Evolutionary conservation across 2,888 invertebrate genomes (phyloP).

Genomic region (Cybosia mesomella): DNA sequence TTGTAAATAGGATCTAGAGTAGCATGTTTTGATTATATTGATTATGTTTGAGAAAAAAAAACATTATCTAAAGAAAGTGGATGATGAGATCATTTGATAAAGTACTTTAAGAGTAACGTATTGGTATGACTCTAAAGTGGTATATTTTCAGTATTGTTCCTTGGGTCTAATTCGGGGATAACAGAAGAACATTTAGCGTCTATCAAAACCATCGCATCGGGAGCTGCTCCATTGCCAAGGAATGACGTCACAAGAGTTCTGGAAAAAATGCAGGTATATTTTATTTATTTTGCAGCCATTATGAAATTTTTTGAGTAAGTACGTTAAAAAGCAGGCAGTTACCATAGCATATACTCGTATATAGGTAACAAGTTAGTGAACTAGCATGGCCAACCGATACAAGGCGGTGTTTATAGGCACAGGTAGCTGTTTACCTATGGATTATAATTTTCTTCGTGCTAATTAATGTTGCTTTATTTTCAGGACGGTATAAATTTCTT

Average conservation of each 20-base stretch:
- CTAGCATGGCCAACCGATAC: background rate
- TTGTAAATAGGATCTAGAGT: background rate
- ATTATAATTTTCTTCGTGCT: background rate
- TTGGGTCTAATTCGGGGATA: constrained; percentile 88
- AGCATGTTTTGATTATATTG: background rate
- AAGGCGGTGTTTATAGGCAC: background rate
- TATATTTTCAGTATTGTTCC: constrained; percentile 86
- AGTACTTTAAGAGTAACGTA: background rate
- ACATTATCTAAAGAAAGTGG: background rate
- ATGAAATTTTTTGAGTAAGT: background rate
- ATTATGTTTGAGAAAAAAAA: background rate
- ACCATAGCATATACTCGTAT: background rate
- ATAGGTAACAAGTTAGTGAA: background rate
- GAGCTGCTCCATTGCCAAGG: constrained; percentile 90
- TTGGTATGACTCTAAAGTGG: background rate
- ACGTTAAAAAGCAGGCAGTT: background rate
- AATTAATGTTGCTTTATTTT: constrained; percentile 30
- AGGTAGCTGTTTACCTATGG: background rate
- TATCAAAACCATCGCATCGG: constrained; percentile 84
- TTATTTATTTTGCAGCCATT: background rate
- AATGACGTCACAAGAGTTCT: constrained; percentile 84
- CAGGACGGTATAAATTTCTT: constrained; percentile 59
- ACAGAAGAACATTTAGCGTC: constrained; percentile 85
- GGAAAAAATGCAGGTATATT: constrained; percentile 72
- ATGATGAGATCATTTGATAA: background rate